Percentiles rank a stretch among this genome's conserved stretches.
phyloP scores from a whole-genome alignment of 2,888 invertebrate genomes.

The Noctuana brunneofusca region DNA sequence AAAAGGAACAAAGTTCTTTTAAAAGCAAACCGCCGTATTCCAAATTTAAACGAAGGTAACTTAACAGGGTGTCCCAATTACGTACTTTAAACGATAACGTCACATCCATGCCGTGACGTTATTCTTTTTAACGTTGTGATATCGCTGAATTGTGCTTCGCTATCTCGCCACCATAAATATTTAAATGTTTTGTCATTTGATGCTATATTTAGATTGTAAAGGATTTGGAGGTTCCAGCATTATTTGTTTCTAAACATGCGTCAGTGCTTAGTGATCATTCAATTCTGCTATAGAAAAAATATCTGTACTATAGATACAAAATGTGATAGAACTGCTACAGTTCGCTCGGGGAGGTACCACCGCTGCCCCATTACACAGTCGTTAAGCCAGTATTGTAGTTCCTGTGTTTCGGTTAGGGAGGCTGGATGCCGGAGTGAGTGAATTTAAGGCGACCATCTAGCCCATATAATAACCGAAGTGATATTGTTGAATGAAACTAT shows the following conservation, averaged over 20 bases:
- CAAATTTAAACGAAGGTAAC: slow-evolving; percentile 41
- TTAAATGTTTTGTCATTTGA: neutral
- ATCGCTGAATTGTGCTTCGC: slow-evolving; percentile 23
- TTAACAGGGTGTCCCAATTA: slow-evolving; percentile 43
- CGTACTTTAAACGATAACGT: slow-evolving; percentile 41
- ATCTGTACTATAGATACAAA: too few relatives aligned
- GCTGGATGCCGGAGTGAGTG: too few relatives aligned
- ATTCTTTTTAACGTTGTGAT: slow-evolving; percentile 23
- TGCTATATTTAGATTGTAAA: neutral
- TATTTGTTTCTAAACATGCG: too few relatives aligned
- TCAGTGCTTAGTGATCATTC: too few relatives aligned
- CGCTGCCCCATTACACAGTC: too few relatives aligned
- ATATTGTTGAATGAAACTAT: neutral
- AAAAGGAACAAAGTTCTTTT: neutral
- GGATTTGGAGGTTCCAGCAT: too few relatives aligned
- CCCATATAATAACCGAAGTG: neutral
- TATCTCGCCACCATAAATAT: slow-evolving; percentile 18
- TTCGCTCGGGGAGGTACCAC: too few relatives aligned
- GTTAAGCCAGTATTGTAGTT: too few relatives aligned
- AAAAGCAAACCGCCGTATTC: neutral
- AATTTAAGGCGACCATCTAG: too few relatives aligned
- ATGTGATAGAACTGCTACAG: too few relatives aligned
- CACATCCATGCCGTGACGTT: slow-evolving; percentile 39
- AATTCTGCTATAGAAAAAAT: too few relatives aligned
- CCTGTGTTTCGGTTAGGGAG: too few relatives aligned